phyloP scores from a whole-genome alignment of 1,140 invertebrate species.

The Oedothorax gibbosus region DNA sequence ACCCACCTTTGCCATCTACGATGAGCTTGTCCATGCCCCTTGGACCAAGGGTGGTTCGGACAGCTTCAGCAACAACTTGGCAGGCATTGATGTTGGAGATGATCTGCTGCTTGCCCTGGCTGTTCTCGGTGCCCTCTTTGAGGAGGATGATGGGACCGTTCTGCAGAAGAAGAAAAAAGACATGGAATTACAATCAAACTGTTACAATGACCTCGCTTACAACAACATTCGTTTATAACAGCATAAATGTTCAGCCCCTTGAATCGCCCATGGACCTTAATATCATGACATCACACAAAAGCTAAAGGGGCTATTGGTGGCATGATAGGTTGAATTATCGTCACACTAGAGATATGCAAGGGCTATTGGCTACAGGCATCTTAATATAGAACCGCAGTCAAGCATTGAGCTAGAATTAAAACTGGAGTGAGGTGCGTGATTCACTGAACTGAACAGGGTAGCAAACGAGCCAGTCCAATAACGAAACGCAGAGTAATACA shows the following conservation, averaged over 20 bases:
- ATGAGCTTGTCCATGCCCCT: constrained; percentile 99
- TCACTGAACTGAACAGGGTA: no score
- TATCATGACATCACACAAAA: background rate
- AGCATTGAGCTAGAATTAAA: no score
- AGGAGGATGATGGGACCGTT: constrained; percentile 98
- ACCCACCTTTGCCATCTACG: constrained; percentile 79
- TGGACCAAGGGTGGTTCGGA: constrained; percentile 96
- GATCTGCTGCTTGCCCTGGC: constrained; percentile 95
- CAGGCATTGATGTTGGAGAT: constrained; percentile 99
- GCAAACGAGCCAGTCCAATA: no score
- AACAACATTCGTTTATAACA: background rate
- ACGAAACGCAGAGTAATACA: no score
- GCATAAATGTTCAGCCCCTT: background rate
- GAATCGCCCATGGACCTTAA: background rate
- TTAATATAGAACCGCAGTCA: no score
- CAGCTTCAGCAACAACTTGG: constrained; percentile 93
- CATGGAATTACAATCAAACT: background rate
- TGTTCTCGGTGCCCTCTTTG: constrained; percentile 97
- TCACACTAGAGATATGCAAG: background rate
- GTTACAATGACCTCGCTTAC: background rate
- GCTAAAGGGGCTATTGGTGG: background rate
- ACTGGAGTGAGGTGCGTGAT: no score
- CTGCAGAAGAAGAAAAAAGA: constrained; percentile 66
- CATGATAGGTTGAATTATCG: background rate
- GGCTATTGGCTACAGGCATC: background rate